phyloP scores from a whole-genome alignment of 2,888 invertebrate genomes.

The Caenorhabditis zanzibari region DNA sequence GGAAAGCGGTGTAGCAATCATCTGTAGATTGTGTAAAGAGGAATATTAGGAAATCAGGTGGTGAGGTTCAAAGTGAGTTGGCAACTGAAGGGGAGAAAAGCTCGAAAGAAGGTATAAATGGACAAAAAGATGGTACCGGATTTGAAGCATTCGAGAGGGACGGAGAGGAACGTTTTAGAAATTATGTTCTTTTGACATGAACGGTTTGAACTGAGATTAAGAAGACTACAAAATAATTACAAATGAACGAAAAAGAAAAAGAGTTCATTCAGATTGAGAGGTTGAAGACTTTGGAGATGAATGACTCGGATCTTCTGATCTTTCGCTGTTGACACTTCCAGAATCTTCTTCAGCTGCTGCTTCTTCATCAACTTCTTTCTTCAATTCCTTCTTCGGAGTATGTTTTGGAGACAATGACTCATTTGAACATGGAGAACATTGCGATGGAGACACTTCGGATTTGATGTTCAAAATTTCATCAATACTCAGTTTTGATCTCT shows the following conservation, averaged over 20 bases:
- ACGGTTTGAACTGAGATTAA: constrained; percentile 31
- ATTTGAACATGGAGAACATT: constrained; percentile 62
- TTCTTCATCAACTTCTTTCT: constrained; percentile 33
- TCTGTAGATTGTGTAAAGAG: constrained; percentile 31
- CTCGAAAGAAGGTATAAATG: constrained; percentile 1
- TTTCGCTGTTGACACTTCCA: constrained; percentile 21
- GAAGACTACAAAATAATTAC: constrained; percentile 17
- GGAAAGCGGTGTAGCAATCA: constrained; percentile 58
- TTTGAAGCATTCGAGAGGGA: constrained; percentile 32
- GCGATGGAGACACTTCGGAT: constrained; percentile 57
- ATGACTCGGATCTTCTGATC: constrained; percentile 20
- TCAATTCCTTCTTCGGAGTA: constrained; percentile 11
- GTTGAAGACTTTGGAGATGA: constrained; percentile 43
- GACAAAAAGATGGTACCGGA: constrained; percentile 42
- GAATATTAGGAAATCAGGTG: constrained; percentile 17
- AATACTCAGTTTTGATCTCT: constrained; percentile 71
- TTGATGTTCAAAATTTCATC: constrained; percentile 76
- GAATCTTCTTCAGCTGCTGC: constrained; percentile 28
- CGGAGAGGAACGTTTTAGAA: constrained; percentile 29
- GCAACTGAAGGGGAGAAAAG: constrained; percentile 35
- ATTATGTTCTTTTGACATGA: constrained; percentile 40
- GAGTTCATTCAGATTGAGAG: constrained; percentile 54
- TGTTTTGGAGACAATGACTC: constrained; percentile 49
- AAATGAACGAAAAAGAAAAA: not conserved
- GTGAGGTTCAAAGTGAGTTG: constrained; percentile 48